Percentiles rank a stretch among this genome's conserved stretches.
Conservation (phyloP, 2,797 vertebrate genomes). For the Odontamblyopus rebecca region DNA sequence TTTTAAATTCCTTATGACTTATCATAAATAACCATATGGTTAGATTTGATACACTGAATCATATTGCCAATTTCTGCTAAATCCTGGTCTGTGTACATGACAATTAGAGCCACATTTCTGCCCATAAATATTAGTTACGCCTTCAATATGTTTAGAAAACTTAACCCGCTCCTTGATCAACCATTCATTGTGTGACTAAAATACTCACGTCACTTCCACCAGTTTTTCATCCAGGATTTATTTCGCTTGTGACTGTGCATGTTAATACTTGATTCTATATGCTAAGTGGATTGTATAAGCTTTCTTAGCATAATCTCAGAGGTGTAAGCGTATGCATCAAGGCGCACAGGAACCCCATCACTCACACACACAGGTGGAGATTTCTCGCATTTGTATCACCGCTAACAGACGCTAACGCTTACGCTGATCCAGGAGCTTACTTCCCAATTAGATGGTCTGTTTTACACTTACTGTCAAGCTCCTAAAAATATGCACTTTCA, state of each 20-base stretch:
- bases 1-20: too few relatives aligned
- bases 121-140: too few relatives aligned
- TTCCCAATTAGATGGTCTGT: slow-evolving; percentile 42
- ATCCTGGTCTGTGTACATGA: too few relatives aligned
- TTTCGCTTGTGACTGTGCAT: slow-evolving; percentile 59
- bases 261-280: slow-evolving; percentile 58
- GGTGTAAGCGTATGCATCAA: slow-evolving; percentile 42
- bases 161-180: slow-evolving; percentile 36
- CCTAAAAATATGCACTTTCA: slow-evolving; percentile 11
- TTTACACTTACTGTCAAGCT: slow-evolving; percentile 14
- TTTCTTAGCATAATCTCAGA: slow-evolving; percentile 60
- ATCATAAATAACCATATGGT: too few relatives aligned
- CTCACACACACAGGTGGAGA: slow-evolving; percentile 11
- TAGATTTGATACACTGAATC: too few relatives aligned
- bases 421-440: slow-evolving; percentile 41
- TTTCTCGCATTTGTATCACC: neutral
- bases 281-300: slow-evolving; percentile 62
- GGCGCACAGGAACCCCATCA: slow-evolving; percentile 11
- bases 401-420: slow-evolving; percentile 43
- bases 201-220: slow-evolving; percentile 31
- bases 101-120: neutral
- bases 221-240: slow-evolving; percentile 34
- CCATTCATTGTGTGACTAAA: slow-evolving; percentile 37
- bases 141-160: slow-evolving; percentile 13
- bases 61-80: too few relatives aligned